Conservation (phyloP, 2,888 invertebrate genomes). For the Agrotis exclamationis region DNA sequence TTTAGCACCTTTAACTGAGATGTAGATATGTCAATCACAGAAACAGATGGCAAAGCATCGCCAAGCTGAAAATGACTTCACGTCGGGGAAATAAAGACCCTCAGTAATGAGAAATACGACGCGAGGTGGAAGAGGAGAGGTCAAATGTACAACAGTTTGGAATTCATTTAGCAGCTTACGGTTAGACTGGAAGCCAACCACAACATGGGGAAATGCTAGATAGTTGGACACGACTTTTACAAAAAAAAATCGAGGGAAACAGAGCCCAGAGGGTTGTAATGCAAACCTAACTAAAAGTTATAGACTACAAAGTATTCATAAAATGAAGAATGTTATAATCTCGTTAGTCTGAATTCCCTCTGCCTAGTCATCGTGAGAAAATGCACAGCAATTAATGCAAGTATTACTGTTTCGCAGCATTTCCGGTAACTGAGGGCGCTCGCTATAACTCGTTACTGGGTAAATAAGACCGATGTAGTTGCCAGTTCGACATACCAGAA, state of each 20-base stretch:
- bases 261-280: background rate
- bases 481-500: conserved; percentile 20
- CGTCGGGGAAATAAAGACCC: too few species aligned
- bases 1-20: too few species aligned
- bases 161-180: background rate
- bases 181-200: too few species aligned
- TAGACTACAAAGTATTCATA: too few species aligned
- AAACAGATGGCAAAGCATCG: too few species aligned
- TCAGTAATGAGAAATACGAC: too few species aligned
- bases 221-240: too few species aligned
- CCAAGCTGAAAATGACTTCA: too few species aligned
- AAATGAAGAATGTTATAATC: background rate
- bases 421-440: conserved; percentile 1
- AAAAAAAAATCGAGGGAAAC: background rate
- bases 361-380: conserved; percentile 2
- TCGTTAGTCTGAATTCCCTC: background rate
- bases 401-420: background rate
- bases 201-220: too few species aligned
- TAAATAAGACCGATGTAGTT: background rate
- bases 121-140: too few species aligned
- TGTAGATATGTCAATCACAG: too few species aligned
- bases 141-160: background rate
- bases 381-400: background rate
- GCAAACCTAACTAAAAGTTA: background rate
- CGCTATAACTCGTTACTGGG: conserved; percentile 9